phyloP scores from a whole-genome alignment of 2,113 vertebrate genomes.

The Dendrocopos noguchii region DNA sequence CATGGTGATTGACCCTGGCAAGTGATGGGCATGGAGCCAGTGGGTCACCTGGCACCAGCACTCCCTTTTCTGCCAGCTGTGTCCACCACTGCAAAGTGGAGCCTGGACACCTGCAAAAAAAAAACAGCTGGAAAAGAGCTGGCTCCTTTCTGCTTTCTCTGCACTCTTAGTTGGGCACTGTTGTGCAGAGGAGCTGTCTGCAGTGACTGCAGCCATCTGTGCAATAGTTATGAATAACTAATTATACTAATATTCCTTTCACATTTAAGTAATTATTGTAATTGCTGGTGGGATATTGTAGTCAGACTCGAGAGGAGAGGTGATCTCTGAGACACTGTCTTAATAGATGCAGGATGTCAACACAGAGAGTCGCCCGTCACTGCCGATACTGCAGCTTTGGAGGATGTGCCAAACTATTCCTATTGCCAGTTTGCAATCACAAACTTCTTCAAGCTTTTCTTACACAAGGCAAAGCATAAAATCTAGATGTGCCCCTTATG shows the following conservation, averaged over 20 bases:
- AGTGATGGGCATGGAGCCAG: accelerated
- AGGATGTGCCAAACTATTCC: not conserved
- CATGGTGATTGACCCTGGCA: accelerated
- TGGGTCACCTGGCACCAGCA: not conserved
- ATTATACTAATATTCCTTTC: not conserved
- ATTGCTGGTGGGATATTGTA: not conserved
- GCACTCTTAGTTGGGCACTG: accelerated
- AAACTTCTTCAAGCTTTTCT: not conserved
- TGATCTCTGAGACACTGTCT: not conserved
- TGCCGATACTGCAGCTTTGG: not conserved
- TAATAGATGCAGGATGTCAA: not conserved
- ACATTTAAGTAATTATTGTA: not conserved
- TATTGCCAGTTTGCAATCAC: accelerated
- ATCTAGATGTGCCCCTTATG: accelerated
- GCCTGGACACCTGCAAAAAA: not conserved
- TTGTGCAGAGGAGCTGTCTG: not conserved
- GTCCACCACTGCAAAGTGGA: not conserved
- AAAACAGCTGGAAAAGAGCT: not conserved
- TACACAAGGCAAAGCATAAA: accelerated
- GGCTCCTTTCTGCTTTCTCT: not conserved
- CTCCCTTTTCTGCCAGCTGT: not conserved
- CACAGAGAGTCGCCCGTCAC: accelerated
- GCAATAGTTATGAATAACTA: not conserved
- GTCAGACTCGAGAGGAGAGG: not conserved
- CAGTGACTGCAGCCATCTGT: not conserved